A percentile compares a stretch with the other conserved stretches of the same genome.
phyloP scores from a whole-genome alignment of 2,113 vertebrate genomes.

The Calypte anna region DNA sequence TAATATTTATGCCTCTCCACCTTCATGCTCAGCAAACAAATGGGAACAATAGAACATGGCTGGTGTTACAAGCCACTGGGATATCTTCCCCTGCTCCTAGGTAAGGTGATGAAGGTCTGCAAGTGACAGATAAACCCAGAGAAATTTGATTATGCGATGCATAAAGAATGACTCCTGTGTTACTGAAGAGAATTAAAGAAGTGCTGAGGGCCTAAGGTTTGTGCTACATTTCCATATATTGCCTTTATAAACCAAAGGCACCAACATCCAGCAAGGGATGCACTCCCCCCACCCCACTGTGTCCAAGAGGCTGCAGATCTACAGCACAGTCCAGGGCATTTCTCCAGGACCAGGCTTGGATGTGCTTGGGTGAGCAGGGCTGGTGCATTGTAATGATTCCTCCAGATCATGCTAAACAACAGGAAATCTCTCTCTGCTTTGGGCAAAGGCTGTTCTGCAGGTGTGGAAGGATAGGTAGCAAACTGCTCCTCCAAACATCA shows the following conservation, averaged over 20 bases:
- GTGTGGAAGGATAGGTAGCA: background rate
- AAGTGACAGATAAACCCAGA: constrained; percentile 15
- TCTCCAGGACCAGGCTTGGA: accelerated
- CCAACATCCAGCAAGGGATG: background rate
- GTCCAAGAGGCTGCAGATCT: accelerated
- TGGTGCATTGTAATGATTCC: accelerated
- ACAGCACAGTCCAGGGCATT: accelerated
- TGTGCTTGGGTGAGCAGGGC: background rate
- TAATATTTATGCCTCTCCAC: constrained; percentile 56
- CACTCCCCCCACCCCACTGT: accelerated
- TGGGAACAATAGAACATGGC: constrained; percentile 39
- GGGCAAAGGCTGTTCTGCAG: background rate
- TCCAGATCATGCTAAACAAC: accelerated
- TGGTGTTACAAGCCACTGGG: constrained; percentile 4
- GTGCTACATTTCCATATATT: background rate
- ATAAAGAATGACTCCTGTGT: background rate
- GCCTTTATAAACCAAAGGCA: background rate
- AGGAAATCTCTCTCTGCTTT: accelerated
- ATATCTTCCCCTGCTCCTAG: background rate
- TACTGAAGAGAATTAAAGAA: constrained; percentile 32
- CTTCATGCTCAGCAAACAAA: constrained; percentile 41
- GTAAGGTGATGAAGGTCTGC: background rate
- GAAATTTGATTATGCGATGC: constrained; percentile 13
- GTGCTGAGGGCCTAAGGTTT: background rate
- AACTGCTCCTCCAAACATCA: background rate